A percentile compares a stretch with the other conserved stretches of the same genome.
Conservation (phyloP, 2,888 invertebrate species). For the Listrodromus nycthemerus region DNA sequence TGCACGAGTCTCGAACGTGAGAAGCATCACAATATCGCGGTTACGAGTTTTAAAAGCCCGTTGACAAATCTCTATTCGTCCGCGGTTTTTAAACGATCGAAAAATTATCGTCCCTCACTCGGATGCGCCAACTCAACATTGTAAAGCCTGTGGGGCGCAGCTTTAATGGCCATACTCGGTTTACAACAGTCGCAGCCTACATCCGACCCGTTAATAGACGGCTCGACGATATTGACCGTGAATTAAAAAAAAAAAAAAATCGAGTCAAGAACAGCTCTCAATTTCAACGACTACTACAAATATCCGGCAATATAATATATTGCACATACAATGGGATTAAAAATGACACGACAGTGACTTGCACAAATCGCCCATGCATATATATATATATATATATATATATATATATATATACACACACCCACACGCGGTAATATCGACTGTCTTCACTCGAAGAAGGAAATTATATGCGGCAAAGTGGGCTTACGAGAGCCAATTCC, state of each 20-base stretch:
- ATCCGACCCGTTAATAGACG: no score
- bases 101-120: neutral
- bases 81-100: neutral
- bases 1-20: slow-evolving; percentile 3
- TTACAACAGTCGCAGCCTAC: neutral
- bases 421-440: no score
- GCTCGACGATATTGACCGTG: slow-evolving; percentile 48
- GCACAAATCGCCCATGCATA: no score
- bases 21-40: neutral
- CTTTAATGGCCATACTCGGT: neutral
- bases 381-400: no score
- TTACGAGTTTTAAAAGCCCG: neutral
- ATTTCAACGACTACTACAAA: slow-evolving; percentile 33
- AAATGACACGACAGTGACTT: no score
- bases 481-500: no score
- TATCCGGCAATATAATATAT: neutral
- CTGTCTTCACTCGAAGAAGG: no score
- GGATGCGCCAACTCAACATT: neutral
- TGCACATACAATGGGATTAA: neutral
- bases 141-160: neutral
- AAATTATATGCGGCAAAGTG: no score
- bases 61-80: neutral
- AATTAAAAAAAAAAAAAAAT: slow-evolving; percentile 36
- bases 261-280: slow-evolving; percentile 39
- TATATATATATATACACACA: no score